Evolutionary conservation across 2,797 vertebrate species (phyloP).

Genomic region (Xiphorhynchus erythropygius): DNA sequence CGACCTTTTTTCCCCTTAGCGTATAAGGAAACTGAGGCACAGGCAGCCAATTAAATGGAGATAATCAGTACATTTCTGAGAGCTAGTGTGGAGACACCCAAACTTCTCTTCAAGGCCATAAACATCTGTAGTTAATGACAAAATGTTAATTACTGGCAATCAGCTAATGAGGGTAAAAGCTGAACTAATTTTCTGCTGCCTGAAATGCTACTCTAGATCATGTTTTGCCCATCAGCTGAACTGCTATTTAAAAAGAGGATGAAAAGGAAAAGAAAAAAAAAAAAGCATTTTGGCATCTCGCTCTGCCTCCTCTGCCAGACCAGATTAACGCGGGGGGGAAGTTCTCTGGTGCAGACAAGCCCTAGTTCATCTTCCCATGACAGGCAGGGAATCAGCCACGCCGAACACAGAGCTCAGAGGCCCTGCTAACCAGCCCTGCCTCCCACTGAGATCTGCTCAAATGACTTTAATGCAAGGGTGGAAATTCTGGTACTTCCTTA

Average conservation of each 20-base stretch:
- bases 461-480: not conserved
- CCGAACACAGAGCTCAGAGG: accelerated
- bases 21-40: slow-evolving; percentile 38
- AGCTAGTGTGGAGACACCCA: slow-evolving; percentile 7
- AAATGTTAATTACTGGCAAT: slow-evolving; percentile 71
- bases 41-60: slow-evolving; percentile 41
- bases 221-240: slow-evolving; percentile 68
- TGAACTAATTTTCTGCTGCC: slow-evolving; percentile 69
- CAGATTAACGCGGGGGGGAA: not conserved
- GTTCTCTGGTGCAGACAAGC: not conserved
- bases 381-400: not conserved
- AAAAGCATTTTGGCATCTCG: not conserved
- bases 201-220: slow-evolving; percentile 47
- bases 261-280: slow-evolving; percentile 27
- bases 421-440: not conserved
- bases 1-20: not conserved
- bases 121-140: slow-evolving; percentile 71
- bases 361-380: not conserved
- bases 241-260: slow-evolving; percentile 54
- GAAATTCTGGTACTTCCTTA: not conserved
- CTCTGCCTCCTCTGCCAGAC: slow-evolving; percentile 39
- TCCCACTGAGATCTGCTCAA: not conserved
- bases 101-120: slow-evolving; percentile 58
- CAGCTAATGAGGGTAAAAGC: slow-evolving; percentile 71
- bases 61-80: slow-evolving; percentile 49